phyloP scores from a whole-genome alignment of 2,113 vertebrate genomes.

The Apeltes quadracus region DNA sequence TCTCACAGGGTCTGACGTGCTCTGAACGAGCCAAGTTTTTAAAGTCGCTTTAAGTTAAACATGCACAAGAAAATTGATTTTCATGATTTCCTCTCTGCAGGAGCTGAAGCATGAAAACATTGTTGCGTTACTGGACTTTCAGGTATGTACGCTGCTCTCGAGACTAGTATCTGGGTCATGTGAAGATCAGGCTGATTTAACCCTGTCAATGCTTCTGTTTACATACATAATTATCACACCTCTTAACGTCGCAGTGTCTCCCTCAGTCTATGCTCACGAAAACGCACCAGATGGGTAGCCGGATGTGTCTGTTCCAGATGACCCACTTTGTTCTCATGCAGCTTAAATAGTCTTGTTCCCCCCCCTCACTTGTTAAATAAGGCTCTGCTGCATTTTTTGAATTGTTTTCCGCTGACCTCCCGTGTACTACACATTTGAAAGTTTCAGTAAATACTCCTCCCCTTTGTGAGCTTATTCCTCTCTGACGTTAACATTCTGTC shows the following conservation, averaged over 20 bases:
- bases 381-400: conserved; percentile 12
- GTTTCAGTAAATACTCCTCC: conserved; percentile 1
- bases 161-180: not conserved
- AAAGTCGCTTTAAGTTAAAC: not conserved
- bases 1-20: not conserved
- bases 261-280: not conserved
- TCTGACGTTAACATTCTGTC: conserved; percentile 63
- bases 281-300: conserved; percentile 41
- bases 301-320: conserved; percentile 26
- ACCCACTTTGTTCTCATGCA: conserved; percentile 46
- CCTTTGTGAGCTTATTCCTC: conserved; percentile 7
- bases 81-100: conserved; percentile 76
- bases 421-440: not conserved
- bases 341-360: conserved; percentile 15
- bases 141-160: conserved; percentile 80
- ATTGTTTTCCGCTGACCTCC: conserved; percentile 8
- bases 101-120: conserved; percentile 99
- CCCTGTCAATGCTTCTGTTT: not conserved
- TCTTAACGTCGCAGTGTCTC: conserved; percentile 13
- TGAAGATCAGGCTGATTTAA: not conserved
- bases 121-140: conserved; percentile 95
- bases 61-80: not conserved
- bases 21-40: not conserved
- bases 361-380: conserved; percentile 28
- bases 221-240: conserved; percentile 7